A percentile compares a stretch with the other conserved stretches of the same genome.
Evolutionary conservation across 2,797 vertebrate genomes (phyloP).

Genomic region (Brachyrhaphis roseni): DNA sequence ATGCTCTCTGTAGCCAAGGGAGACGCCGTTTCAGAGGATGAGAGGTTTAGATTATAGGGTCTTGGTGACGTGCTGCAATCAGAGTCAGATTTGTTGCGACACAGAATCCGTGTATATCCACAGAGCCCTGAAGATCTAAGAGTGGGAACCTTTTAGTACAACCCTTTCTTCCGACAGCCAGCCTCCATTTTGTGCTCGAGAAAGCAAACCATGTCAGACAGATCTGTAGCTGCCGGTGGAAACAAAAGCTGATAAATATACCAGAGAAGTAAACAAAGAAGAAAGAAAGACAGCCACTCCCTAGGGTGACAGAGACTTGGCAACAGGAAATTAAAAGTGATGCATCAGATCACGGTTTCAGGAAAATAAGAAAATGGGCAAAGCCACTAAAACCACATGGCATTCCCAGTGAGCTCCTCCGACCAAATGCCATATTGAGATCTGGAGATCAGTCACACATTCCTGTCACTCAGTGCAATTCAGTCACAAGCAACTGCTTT

Average conservation of each 20-base stretch:
- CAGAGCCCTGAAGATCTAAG: not conserved
- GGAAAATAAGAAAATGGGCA: constrained; percentile 5
- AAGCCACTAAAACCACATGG: constrained; percentile 36
- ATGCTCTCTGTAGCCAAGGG: not conserved
- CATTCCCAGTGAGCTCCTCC: constrained; percentile 13
- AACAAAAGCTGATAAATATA: constrained; percentile 26
- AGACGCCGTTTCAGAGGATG: not conserved
- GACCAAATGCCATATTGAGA: constrained; percentile 43
- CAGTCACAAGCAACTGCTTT: constrained; percentile 3
- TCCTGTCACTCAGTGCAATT: constrained; percentile 29
- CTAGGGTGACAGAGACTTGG: constrained; percentile 15
- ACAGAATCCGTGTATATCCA: not conserved
- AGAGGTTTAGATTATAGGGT: not conserved
- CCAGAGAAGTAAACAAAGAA: constrained; percentile 41
- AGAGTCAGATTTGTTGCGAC: not conserved
- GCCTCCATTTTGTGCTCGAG: constrained; percentile 58
- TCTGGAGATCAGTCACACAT: constrained; percentile 40
- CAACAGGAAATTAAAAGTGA: constrained; percentile 28
- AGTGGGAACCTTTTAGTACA: not conserved
- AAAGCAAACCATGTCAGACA: not conserved
- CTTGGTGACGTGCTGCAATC: not conserved
- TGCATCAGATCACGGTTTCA: constrained; percentile 11
- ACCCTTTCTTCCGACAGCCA: not conserved
- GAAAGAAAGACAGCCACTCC: constrained; percentile 7
- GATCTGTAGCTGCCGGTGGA: not conserved